A percentile compares a stretch with the other conserved stretches of the same genome.
These are phyloP conservation scores for Amiota communis DNA, from an alignment of 2,888 invertebrate species.

Conservation along the genomic window DNA sequence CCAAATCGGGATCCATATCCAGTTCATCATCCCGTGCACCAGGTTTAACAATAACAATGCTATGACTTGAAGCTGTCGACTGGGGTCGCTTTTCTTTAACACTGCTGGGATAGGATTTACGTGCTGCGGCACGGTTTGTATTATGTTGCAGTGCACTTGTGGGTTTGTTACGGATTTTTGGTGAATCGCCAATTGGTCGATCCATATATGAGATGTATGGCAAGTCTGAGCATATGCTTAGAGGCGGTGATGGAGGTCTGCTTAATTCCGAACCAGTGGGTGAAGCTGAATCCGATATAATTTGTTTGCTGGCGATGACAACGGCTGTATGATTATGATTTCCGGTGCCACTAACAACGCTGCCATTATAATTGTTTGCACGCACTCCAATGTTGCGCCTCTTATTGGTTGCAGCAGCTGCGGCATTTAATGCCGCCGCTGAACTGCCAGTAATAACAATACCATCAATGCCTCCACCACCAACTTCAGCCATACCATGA, in stretches of 20 bases:
- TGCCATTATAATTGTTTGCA: neutral
- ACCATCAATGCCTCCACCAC: conserved; percentile 37
- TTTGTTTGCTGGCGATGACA: conserved; percentile 58
- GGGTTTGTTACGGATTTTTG: conserved; percentile 81
- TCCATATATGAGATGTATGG: conserved; percentile 95
- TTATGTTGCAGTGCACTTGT: conserved; percentile 55
- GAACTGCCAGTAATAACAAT: no score
- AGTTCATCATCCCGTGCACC: conserved; percentile 77
- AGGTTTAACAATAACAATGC: conserved; percentile 88
- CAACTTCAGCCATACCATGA: neutral
- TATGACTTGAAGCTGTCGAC: conserved; percentile 76
- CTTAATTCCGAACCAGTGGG: conserved; percentile 71
- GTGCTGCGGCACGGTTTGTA: conserved; percentile 56
- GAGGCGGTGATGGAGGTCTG: conserved; percentile 85
- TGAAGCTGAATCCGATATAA: conserved; percentile 59
- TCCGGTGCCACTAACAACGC: neutral
- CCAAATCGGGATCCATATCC: conserved; percentile 79
- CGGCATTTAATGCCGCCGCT: no score
- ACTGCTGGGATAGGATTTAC: conserved; percentile 68
- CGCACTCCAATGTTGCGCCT: conserved; percentile 43
- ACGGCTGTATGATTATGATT: conserved; percentile 47
- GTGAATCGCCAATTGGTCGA: conserved; percentile 91
- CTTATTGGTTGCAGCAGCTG: conserved; percentile 56
- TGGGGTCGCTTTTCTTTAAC: no score
- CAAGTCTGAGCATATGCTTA: conserved; percentile 90